Evolutionary conservation across 2,113 vertebrate genomes (phyloP), one percentile per base, ranked within the genome.

Genomic region (Chelonoidis abingdonii): DNA sequence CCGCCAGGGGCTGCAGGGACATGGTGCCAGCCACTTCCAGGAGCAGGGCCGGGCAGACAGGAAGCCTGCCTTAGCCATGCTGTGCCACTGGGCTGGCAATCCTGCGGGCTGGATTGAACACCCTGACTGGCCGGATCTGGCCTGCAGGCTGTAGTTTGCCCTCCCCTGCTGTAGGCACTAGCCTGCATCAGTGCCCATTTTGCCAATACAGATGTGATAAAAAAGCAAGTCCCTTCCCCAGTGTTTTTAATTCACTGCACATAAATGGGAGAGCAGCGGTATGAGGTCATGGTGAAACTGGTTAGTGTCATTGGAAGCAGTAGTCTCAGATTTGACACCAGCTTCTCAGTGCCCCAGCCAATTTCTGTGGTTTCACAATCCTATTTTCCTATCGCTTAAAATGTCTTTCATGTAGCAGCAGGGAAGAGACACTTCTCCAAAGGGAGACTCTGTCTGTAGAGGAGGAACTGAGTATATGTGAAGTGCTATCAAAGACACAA

Each of bases 211-310:
- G 95, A 27, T 83, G 24, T 57, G 24, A 57, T 57, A 25, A 57
- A 57, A 57, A 57, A 25, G 56, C 56, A 86, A 84, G 78, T 86
- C 9, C 0, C 75, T 93, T 91, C 88, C 95, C 52, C 90, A 84
- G 56, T n/a, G 7, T 82, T 86, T 87, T 80, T 25, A 5, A 62
- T 8, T 38, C 87, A 78, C 95, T 90, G 93, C 94, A 95, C 95
- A 94, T 78, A 95, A 90, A 84, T 93, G 93, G 78, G 72, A 54
- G 96, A 88, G 27, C 35, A 27, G 65, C 44, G n/a, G 87, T 57
- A 95, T 94, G 90, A 97, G 92, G 88, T 95, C 88, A n/a, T 76
- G 0, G 3, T 24, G n/a, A 29, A 29, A 59, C 25, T 29, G 27
- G 27, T 29, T 59, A 25, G 24, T 12, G 57, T 59, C 27, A 59